Base-by-base conservation (phyloP, 2,797 vertebrate genomes). In the Scolopax rusticola region DNA sequence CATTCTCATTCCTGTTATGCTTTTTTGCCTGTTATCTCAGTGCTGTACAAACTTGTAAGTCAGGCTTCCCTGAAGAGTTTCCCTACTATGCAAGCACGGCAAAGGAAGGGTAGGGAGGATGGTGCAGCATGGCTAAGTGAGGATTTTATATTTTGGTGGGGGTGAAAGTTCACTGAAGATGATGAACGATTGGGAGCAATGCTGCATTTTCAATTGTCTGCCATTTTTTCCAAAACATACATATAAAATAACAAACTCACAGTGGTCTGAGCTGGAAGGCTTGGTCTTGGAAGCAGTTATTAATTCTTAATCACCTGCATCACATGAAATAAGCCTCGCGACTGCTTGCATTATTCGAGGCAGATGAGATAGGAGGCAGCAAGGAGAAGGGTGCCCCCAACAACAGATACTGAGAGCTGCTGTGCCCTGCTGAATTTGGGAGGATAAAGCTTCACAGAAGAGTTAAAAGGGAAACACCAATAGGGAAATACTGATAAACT, bases 241-340 rank as follows among this genome's bases (percentile, higher is more conserved):
- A 10, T 23, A n/a, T 41, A 47, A 79, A 80, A 25, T 12, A 54
- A 68, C 21, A 82, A 83, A 61, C 33, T 38, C 24, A 30, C 61
- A 70, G 36, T 50, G 78, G 67, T 3, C 32, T 32, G 60, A 74
- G 67, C 92, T 84, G 54, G 79, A 94, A 78, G 1, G 8, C 27
- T 90, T 79, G 60, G n/a, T 75, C 24, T 68, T 54, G 53, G 93
- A 48, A 80, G 71, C 12, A 43, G 45, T 56, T 11, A 93, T 90
- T 96, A 97, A 96, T 94, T 93, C 81, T 85, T 84, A 90, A 95
- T 87, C 21, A 75, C 51, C 75, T 95, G 81, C 78, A 95, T 86
- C 48, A 32, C 48, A 32, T 87, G 86, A 95, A 96, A 89, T 84
- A 91, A 89, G 69, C 78, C 64, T 75, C 36, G 32, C 3, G 32